A percentile compares a stretch with the other conserved stretches of the same genome.
Evolutionary conservation across 2,113 vertebrate genomes (phyloP).

Genomic region (Xyliphius kryptos): DNA sequence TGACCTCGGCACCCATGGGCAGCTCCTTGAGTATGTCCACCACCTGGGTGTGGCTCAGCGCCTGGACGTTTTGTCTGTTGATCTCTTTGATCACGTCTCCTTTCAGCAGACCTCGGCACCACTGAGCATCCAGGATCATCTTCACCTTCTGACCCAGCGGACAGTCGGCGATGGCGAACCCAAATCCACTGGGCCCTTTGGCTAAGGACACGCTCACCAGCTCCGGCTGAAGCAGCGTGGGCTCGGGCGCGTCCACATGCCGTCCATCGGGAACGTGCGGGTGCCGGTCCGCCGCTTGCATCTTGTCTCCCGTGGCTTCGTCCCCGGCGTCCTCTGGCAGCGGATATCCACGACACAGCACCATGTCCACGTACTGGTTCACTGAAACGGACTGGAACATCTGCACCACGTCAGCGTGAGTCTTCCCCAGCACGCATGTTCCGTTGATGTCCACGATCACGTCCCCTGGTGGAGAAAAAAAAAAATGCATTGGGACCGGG

Average conservation of each 20-base stretch:
- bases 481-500: no score
- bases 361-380: conserved; percentile 91
- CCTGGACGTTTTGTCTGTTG: conserved; percentile 91
- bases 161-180: conserved; percentile 94
- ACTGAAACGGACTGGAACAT: conserved; percentile 94
- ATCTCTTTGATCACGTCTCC: conserved; percentile 96
- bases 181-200: conserved; percentile 94
- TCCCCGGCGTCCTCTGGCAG: conserved; percentile 79
- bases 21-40: conserved; percentile 97
- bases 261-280: conserved; percentile 47
- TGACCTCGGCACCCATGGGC: conserved; percentile 86
- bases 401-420: conserved; percentile 95
- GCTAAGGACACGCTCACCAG: conserved; percentile 82
- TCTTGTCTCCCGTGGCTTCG: conserved; percentile 61
- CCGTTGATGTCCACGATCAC: conserved; percentile 96
- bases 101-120: conserved; percentile 92
- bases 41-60: conserved; percentile 86
- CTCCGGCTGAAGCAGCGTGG: conserved; percentile 82
- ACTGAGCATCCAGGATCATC: conserved; percentile 97
- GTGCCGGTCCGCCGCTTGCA: conserved; percentile 49
- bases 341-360: conserved; percentile 91
- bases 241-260: conserved; percentile 57
- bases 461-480: conserved; percentile 68
- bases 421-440: conserved; percentile 88
- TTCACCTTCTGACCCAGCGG: conserved; percentile 94